Base-by-base conservation (phyloP, 2,888 invertebrate genomes). In the Cheilosia vulpina region DNA sequence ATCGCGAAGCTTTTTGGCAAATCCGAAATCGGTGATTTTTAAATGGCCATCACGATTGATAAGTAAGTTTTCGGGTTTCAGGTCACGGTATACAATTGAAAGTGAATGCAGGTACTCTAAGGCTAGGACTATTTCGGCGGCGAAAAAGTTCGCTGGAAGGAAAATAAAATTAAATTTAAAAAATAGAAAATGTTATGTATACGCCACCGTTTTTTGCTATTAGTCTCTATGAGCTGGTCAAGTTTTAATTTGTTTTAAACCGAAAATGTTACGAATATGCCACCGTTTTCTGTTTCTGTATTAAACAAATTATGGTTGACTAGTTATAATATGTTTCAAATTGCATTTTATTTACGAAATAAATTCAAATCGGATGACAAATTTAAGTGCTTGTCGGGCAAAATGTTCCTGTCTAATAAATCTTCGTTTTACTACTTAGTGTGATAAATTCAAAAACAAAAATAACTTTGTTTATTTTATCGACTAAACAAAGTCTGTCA, bases 1-100 rank as follows among this genome's bases (percentile, higher is more conserved):
- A 92, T 99, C 99, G 2, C 96, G 95, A 58, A 99, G 93, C 90
- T 97, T 97, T 93, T 99, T 99, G 55, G 99, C 98, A 91, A 99
- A 99, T 13, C 99, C 99, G 91, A 99, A 99, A 92, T 99, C 99
- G 9, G 98, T 99, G 89, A 99, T 97, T 93, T 98, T 99, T 89
- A 99, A 93, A 92, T 99, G 99, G 0, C 99, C 99, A 89, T 98
- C 97, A 88, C 94, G 95, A 89, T 98, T 98, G 63, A 99, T 93
- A 21, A 99, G 93, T 71, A 99, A 93, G 92, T 99, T 99, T 92
- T 99, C 99, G 0, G 98, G 98, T 91, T 98, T 98, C 88, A 98
- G 93, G 90, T 98, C 98, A 73, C 94, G 92, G 93, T 98, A 98
- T 38, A 98, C 97, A 87, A 98, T 96, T 91, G 95, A 96, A 88